These are phyloP conservation scores for Hydriomena furcata DNA, from an alignment of 2,888 invertebrate genomes.

Conservation along the genomic window DNA sequence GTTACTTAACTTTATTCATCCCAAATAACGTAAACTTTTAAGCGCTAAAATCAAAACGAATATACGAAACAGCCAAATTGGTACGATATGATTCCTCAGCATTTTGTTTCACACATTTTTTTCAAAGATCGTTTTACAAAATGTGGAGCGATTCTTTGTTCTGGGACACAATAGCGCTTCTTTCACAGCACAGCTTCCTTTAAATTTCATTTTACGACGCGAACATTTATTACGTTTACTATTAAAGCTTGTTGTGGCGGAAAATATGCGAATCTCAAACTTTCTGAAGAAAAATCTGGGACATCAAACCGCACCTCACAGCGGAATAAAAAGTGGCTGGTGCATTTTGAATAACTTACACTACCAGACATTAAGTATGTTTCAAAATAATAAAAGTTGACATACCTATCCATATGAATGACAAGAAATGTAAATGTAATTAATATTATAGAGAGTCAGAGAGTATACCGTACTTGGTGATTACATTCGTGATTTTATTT, in stretches of 20 bases:
- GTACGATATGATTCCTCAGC: no score
- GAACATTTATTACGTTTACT: slow-evolving; percentile 53
- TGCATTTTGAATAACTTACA: neutral
- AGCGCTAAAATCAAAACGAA: no score
- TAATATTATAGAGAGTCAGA: no score
- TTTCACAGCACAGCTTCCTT: slow-evolving; percentile 31
- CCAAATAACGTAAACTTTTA: no score
- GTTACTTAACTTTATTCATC: no score
- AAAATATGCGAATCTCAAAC: slow-evolving; percentile 45
- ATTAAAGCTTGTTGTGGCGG: slow-evolving; percentile 47
- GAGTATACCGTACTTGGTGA: no score
- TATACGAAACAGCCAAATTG: no score
- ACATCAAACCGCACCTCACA: slow-evolving; percentile 36
- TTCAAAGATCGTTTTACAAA: neutral
- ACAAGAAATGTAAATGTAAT: no score
- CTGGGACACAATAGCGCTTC: slow-evolving; percentile 8
- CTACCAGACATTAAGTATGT: no score
- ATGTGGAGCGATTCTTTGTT: neutral
- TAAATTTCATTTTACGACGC: slow-evolving; percentile 48
- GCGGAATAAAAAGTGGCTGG: neutral
- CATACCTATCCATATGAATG: no score
- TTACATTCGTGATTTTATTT: no score
- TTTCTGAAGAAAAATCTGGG: slow-evolving; percentile 46
- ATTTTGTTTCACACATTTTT: neutral
- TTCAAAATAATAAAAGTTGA: no score